Evolutionary conservation across 2,888 invertebrate species (phyloP).

Genomic region (Philaethria dido): DNA sequence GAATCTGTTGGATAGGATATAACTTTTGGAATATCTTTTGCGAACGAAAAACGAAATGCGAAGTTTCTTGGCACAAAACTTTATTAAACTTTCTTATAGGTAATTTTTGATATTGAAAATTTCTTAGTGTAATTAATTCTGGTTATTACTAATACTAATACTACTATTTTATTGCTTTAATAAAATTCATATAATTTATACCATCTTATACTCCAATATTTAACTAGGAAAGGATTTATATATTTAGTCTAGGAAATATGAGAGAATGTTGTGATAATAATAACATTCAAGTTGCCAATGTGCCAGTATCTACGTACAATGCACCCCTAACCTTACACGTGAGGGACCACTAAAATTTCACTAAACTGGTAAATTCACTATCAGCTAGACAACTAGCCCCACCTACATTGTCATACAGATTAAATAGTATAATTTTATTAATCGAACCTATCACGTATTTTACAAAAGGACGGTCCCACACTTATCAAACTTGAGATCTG

Average conservation of each 20-base stretch:
- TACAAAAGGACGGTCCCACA: constrained; percentile 82
- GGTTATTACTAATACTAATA: neutral
- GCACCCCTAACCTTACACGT: constrained; percentile 61
- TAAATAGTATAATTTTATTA: constrained; percentile 48
- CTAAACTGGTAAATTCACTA: constrained; percentile 74
- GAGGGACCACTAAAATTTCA: constrained; percentile 71
- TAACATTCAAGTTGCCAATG: constrained; percentile 61
- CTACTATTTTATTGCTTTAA: neutral
- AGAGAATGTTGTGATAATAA: neutral
- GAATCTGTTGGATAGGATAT: constrained; percentile 29
- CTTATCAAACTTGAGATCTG: constrained; percentile 77
- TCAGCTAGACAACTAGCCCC: constrained; percentile 66
- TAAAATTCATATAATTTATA: neutral
- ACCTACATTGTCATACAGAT: constrained; percentile 55
- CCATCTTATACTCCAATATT: neutral
- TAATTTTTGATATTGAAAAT: constrained; percentile 54
- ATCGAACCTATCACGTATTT: constrained; percentile 73
- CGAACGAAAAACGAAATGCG: neutral
- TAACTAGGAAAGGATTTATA: too few species aligned
- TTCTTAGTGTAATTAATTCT: constrained; percentile 32
- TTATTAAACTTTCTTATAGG: constrained; percentile 16
- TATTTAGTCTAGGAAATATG: neutral
- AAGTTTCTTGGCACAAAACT: constrained; percentile 63
- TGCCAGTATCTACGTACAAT: constrained; percentile 60
- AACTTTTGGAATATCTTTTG: constrained; percentile 23